Base-by-base conservation (phyloP, 1,140 invertebrate species). In the Pogonomyrmex californicus region DNA sequence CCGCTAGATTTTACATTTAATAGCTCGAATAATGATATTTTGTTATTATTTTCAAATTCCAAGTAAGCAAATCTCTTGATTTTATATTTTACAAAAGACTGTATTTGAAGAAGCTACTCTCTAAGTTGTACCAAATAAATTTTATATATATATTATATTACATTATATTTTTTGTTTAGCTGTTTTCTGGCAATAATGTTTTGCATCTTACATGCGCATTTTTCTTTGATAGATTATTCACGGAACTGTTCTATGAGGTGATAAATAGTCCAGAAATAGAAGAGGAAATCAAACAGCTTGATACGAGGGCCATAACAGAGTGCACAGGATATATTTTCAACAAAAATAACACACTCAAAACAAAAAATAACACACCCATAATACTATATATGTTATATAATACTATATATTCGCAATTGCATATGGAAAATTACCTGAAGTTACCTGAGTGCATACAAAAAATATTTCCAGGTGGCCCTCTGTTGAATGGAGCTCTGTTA, bases 1-100 rank as follows among this genome's bases (percentile, higher is more conserved):
- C 96, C 96, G 0, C 93, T 96, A 65, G 96, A 96, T 0, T 95
- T 95, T 96, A 95, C 5, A 63, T 92, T 33, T 91, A 94, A 38
- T 88, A 78, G 36, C 79, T 89, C 10, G 85, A 93, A 3, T 3
- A 7, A 73, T 0, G 96, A 96, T 86, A 93, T 95, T 33, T 10
- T 88, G 17, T 41, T 87, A 0, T 23, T 76, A 14, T 4, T 63
- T 3, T 0, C 0, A 0, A 87, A 78, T 3, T 36, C 76, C 17
- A 1, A 7, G 96, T 96, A 91, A 95, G 94, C 75, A 86, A 81
- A 7, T 0, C 5, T 44, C 6, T 17, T 44, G 5, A 9, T 2
- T 44, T 56, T 49, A 17, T 0, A 2, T 10, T 44, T 70, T 9
- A 38, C 12, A 12, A 33, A 23, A 41, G 56, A 7, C 9, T 23